These are phyloP conservation scores for Tachuris rubrigastra DNA, from an alignment of 2,113 vertebrate genomes.

Conservation along the genomic window DNA sequence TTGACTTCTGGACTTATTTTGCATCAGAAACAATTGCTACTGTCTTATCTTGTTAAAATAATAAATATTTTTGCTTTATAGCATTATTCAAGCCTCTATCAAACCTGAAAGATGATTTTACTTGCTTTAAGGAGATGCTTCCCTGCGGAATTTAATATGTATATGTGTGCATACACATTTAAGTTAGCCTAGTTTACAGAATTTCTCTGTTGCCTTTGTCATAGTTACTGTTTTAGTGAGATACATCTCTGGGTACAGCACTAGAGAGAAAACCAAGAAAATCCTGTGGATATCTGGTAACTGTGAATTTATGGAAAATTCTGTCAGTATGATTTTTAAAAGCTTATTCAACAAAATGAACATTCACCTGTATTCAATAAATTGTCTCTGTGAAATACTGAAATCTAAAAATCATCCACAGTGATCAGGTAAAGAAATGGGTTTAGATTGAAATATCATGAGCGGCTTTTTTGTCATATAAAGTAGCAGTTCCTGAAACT, in stretches of 20 bases:
- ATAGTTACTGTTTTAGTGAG: background rate
- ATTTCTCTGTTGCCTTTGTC: background rate
- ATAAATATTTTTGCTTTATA: background rate
- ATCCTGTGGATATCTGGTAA: background rate
- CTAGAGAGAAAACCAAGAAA: background rate
- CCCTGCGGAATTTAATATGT: background rate
- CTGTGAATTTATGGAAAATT: background rate
- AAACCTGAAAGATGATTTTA: background rate
- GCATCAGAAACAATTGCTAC: background rate
- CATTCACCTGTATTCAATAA: background rate
- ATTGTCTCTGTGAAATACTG: background rate
- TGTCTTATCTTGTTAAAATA: background rate
- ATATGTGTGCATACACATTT: background rate
- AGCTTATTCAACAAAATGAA: background rate
- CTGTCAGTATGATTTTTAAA: background rate
- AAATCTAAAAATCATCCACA: background rate
- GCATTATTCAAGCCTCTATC: background rate
- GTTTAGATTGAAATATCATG: background rate
- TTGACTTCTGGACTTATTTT: slow-evolving; percentile 19
- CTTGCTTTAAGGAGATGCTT: background rate
- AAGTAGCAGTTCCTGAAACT: background rate
- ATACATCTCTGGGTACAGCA: background rate
- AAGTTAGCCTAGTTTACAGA: background rate
- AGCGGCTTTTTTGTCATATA: background rate
- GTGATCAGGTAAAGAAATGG: background rate